phyloP scores from a whole-genome alignment of 2,888 invertebrate genomes.

The Agrotis ipsilon region DNA sequence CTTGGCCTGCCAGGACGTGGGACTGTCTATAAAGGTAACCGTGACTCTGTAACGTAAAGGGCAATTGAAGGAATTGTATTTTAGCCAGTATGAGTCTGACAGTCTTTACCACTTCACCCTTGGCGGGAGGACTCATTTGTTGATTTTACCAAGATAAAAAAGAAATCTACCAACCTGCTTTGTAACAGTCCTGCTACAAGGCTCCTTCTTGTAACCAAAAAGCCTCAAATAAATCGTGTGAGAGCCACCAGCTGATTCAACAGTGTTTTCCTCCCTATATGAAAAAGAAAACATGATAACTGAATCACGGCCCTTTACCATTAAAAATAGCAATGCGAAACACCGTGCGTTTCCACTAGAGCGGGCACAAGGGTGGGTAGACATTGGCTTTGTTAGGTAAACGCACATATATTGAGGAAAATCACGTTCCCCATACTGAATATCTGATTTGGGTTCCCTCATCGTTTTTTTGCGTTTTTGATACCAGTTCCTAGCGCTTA shows the following conservation, averaged over 20 bases:
- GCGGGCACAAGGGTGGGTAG: slow-evolving; percentile 51
- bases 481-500: not conserved
- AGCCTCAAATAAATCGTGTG: slow-evolving; percentile 25
- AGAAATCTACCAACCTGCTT: no score
- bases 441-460: slow-evolving; percentile 60
- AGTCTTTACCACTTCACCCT: no score
- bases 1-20: no score
- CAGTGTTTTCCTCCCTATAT: slow-evolving; percentile 35
- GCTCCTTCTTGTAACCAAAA: not conserved
- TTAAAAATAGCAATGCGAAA: slow-evolving; percentile 61
- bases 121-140: no score
- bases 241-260: slow-evolving; percentile 43
- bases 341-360: slow-evolving; percentile 56
- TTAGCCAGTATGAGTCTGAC: no score
- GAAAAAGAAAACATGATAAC: slow-evolving; percentile 48
- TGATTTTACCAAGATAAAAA: no score
- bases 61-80: no score
- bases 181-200: not conserved
- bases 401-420: slow-evolving; percentile 67
- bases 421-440: slow-evolving; percentile 75
- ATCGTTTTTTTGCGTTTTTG: slow-evolving; percentile 15
- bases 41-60: no score
- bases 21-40: no score
- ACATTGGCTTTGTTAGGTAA: slow-evolving; percentile 69
- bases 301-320: slow-evolving; percentile 56